Conservation (phyloP, 1,140 invertebrate species). For the Drosophila navojoa region DNA sequence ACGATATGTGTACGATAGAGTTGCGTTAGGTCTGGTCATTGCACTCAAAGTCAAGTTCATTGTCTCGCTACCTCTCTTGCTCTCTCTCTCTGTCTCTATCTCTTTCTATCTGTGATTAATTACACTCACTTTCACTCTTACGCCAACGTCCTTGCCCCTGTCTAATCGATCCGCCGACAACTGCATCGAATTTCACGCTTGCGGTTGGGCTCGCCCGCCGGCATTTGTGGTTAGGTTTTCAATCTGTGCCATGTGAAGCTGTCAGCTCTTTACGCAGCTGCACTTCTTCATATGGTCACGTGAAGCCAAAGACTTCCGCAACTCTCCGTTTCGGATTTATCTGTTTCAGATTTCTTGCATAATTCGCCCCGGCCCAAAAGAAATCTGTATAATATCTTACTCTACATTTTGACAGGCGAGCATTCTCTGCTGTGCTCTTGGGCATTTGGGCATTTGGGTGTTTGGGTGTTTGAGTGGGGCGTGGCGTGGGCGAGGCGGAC, state of each 20-base stretch:
- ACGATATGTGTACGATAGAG: slow-evolving; percentile 26
- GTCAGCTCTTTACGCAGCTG: too few species aligned
- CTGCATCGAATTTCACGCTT: slow-evolving; percentile 43
- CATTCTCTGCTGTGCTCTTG: slow-evolving; percentile 7
- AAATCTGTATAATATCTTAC: slow-evolving; percentile 61
- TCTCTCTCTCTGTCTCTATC: too few species aligned
- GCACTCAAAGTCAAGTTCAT: slow-evolving; percentile 57
- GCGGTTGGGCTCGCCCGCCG: slow-evolving; percentile 5
- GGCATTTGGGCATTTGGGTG: background rate
- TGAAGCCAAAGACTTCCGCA: slow-evolving; percentile 45
- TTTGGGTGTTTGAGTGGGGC: background rate
- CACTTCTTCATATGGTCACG: slow-evolving; percentile 11
- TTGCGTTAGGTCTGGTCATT: background rate
- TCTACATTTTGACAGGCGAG: slow-evolving; percentile 17
- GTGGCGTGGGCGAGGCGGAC: background rate
- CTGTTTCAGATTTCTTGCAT: slow-evolving; percentile 48
- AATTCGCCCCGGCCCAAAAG: slow-evolving; percentile 32
- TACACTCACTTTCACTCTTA: slow-evolving; percentile 58
- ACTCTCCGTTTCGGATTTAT: slow-evolving; percentile 68
- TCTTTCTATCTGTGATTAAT: slow-evolving; percentile 53
- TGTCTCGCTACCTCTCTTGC: slow-evolving; percentile 15
- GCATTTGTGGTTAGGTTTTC: slow-evolving; percentile 5
- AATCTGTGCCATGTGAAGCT: background rate
- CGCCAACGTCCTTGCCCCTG: background rate
- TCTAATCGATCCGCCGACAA: slow-evolving; percentile 20